Evolutionary conservation across 2,113 vertebrate genomes (phyloP).

Genomic region (Scolopax mira): DNA sequence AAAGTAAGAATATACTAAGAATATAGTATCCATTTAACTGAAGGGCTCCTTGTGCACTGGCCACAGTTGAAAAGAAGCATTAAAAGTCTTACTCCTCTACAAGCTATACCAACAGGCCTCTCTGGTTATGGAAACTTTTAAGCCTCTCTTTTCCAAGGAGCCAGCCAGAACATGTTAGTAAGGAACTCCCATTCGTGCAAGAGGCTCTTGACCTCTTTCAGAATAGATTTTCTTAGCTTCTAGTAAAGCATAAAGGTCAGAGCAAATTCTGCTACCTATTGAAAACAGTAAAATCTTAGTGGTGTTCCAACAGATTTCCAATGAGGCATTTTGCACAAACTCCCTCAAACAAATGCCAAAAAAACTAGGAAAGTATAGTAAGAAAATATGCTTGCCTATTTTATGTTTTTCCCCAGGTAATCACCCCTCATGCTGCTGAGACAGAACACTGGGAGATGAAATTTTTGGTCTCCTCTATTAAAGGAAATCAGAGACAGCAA

Average conservation of each 20-base stretch:
- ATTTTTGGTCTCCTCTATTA: neutral
- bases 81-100: neutral
- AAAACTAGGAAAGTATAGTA: neutral
- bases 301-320: neutral
- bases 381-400: neutral
- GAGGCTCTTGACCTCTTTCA: neutral
- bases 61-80: neutral
- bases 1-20: neutral
- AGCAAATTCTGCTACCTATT: neutral
- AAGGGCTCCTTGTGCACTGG: accelerated
- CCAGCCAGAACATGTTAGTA: neutral
- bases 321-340: neutral
- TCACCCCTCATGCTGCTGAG: neutral
- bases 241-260: neutral
- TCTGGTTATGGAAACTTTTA: neutral
- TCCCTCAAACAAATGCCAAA: neutral
- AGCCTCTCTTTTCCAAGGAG: neutral
- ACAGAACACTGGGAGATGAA: neutral
- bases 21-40: neutral
- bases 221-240: neutral
- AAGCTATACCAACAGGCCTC: neutral
- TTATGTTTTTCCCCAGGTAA: neutral
- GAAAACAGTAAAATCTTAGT: neutral
- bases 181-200: neutral
- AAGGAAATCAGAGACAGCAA: neutral